Evolutionary conservation across 1,140 invertebrate genomes (phyloP).

Genomic region (Tetramorium simillimum): DNA sequence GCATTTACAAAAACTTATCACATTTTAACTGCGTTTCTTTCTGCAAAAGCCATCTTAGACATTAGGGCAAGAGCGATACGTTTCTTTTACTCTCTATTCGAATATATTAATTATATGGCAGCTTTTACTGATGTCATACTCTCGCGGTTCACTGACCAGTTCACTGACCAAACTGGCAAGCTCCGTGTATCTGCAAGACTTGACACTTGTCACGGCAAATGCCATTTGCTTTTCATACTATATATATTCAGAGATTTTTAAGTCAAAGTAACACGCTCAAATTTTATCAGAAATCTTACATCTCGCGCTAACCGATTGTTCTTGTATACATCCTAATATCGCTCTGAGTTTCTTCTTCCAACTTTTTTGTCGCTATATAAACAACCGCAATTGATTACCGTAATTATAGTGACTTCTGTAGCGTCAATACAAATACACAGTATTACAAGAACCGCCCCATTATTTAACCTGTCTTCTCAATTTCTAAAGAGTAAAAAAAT

Average conservation of each 20-base stretch:
- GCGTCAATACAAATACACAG: constrained; percentile 25
- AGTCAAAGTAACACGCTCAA: constrained; percentile 35
- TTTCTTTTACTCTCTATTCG: constrained; percentile 59
- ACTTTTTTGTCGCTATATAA: constrained; percentile 1
- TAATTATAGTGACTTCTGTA: constrained; percentile 31
- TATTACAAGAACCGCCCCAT: constrained; percentile 35
- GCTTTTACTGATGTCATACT: constrained; percentile 61
- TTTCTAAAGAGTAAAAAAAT: constrained; percentile 2
- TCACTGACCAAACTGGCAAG: not conserved
- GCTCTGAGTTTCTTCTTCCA: not conserved
- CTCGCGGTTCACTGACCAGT: not conserved
- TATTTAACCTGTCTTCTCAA: not conserved
- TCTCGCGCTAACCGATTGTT: not conserved
- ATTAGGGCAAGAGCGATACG: constrained; percentile 65
- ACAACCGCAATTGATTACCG: constrained; percentile 10
- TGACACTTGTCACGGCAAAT: constrained; percentile 37
- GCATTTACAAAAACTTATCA: constrained; percentile 86
- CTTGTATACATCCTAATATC: not conserved
- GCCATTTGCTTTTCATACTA: constrained; percentile 52
- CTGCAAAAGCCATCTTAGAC: constrained; percentile 80
- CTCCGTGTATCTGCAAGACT: not conserved
- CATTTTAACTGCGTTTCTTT: constrained; percentile 83
- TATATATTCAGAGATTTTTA: constrained; percentile 73
- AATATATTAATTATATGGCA: constrained; percentile 70
- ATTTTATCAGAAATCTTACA: constrained; percentile 22